Evolutionary conservation across 1,140 invertebrate species (phyloP), one percentile per base, ranked within the genome.

Genomic region (Drosophila pseudoobscura): DNA sequence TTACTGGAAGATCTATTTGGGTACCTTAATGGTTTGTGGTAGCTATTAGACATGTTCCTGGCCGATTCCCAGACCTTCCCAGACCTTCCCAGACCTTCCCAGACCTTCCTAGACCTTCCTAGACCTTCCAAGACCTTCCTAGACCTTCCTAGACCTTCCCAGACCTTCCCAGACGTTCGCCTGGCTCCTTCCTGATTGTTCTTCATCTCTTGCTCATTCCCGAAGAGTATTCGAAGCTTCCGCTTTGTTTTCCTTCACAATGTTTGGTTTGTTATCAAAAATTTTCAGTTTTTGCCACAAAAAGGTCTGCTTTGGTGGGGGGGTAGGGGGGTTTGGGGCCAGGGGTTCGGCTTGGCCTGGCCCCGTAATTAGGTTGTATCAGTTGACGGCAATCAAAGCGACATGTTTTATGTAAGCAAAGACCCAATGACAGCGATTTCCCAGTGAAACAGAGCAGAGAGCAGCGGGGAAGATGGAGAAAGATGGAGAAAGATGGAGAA

Each of bases 311-410:
- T 55, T 66, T n/a, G 62, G 62, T 47, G 61, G 49, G 49, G 15
- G 15, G 15, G 15, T 15, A 0, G 15, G 15, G 15, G 51, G 45
- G 43, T 69, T 43, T 15, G 1, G 20, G 20, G 20, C 31, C 9
- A 2, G 35, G 64, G 51, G 66, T 69, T 69, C 35, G 66, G 59
- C 50, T 58, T 72, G 44, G 43, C 45, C 47, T 50, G 58, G 43
- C 29, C 47, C 39, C 52, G 73, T 85, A 84, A 84, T 84, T 84
- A 85, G 79, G 80, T 83, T 84, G 80, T 84, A 88, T 88, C 78
- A 88, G 65, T 75, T 88, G 88, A 78, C 78, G 58, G 75, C 75
- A 82, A 85, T 80, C 82, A 82, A 39, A 68, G 62, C 65, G 22
- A 77, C 55, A 82, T 62, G 54, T 45, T 78, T 78, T 78, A 78